Evolutionary conservation across 1,140 invertebrate species (phyloP), one percentile per base, ranked within the genome.

Genomic region (Drosophila prosaltans): DNA sequence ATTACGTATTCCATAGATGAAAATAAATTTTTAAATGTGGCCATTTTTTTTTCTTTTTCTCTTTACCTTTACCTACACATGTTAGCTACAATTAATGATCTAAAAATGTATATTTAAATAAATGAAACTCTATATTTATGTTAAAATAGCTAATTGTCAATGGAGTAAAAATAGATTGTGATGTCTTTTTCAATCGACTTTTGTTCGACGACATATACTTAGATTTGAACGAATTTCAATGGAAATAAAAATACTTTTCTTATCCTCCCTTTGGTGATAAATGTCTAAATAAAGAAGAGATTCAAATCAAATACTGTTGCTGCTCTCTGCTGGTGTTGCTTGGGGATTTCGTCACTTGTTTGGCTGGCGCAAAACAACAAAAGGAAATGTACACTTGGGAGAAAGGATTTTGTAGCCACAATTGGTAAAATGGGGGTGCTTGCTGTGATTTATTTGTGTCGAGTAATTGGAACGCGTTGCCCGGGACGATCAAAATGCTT

Each of bases 401-500:
- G 59, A 67, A 36, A 62, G 55, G 41, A 70, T 55, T 70, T 60
- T 54, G 32, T n/a, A 43, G 41, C 66, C 55, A 54, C 74, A 65
- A 70, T 59, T 55, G 55, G 45, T 24, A 10, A 51, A 10, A 26
- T 51, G 45, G 6, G 66, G 16, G 24, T 24, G 40, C 40, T 61
- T 62, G 66, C 62, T 58, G 68, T 89, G 80, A 89, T 88, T 88
- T 88, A 88, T 88, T 89, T 88, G 48, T 65, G 73, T 70, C 71
- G 70, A 77, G 83, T 88, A 88, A 88, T 88, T 89, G 83, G 81
- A 78, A 73, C 78, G 74, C 65, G 73, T 78, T 78, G 74, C 68
- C 69, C 60, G n/a, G 68, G 73, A 69, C 54, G 81, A 75, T 80
- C 78, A 77, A 88, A 51, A 82, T 86, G 84, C 70, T 70, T 24